These are phyloP conservation scores for Hozukius guyotensis DNA, from an alignment of 2,797 vertebrate genomes.

Conservation along the genomic window DNA sequence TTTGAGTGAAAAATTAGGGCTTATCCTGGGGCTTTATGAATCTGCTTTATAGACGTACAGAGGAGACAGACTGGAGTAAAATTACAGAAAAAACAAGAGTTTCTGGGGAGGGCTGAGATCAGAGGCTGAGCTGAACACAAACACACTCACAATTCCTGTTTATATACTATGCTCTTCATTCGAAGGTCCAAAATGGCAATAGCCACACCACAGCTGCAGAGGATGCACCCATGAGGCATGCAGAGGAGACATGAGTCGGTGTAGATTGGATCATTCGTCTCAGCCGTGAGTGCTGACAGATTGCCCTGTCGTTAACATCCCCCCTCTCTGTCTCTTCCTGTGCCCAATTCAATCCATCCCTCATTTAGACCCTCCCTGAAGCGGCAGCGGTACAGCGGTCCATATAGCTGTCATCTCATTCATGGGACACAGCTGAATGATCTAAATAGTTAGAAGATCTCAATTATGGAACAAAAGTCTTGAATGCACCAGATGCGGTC, in stretches of 20 bases:
- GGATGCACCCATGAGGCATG: conserved; percentile 33
- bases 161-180: neutral
- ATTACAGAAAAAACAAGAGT: neutral
- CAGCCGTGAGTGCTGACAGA: conserved; percentile 68
- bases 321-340: conserved; percentile 47
- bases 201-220: conserved; percentile 21
- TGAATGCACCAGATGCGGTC: neutral
- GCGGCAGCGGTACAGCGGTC: conserved; percentile 41
- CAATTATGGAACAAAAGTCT: conserved; percentile 5
- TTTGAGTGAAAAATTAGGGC: neutral
- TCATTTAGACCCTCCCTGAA: conserved; percentile 44
- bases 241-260: conserved; percentile 35
- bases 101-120: neutral
- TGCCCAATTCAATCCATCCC: conserved; percentile 41
- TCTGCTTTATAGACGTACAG: neutral
- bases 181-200: neutral
- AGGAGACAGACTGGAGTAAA: neutral
- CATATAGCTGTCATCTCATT: conserved; percentile 37
- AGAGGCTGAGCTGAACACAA: neutral
- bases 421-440: conserved; percentile 17
- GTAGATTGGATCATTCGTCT: conserved; percentile 76
- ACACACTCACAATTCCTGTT: neutral
- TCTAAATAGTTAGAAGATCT: conserved; percentile 22
- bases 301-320: conserved; percentile 61
- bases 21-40: neutral